Evolutionary conservation across 2,888 invertebrate genomes (phyloP).

Genomic region (Ditylenchus weischeri): DNA sequence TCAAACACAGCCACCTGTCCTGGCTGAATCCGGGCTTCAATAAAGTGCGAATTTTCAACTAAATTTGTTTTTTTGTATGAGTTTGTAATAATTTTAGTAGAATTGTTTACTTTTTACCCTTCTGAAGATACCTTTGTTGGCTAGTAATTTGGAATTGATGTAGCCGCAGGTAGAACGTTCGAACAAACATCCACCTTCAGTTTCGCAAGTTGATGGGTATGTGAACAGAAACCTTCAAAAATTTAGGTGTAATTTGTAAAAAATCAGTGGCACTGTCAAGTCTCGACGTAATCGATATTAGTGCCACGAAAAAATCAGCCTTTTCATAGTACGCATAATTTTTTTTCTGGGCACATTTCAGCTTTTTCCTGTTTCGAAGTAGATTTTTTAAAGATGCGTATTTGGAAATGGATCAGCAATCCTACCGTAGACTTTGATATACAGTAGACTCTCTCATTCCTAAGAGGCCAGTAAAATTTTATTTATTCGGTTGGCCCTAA

Average conservation of each 20-base stretch:
- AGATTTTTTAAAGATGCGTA: too few species aligned
- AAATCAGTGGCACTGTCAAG: too few species aligned
- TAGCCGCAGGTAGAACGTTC: constrained; percentile 26
- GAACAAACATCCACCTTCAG: constrained; percentile 29
- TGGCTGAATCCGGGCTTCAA: constrained; percentile 40
- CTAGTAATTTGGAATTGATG: constrained; percentile 18
- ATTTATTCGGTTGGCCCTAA: too few species aligned
- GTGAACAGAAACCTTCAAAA: too few species aligned
- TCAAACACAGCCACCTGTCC: constrained; percentile 45
- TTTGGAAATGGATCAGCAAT: too few species aligned
- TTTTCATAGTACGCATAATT: too few species aligned
- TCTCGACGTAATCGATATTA: too few species aligned
- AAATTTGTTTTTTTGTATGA: constrained; percentile 5
- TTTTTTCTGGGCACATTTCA: not conserved
- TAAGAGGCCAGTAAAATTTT: too few species aligned
- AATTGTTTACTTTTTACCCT: constrained; percentile 16
- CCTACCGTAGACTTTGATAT: too few species aligned
- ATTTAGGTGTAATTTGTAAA: too few species aligned
- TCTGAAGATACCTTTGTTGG: constrained; percentile 27
- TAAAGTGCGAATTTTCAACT: constrained; percentile 44
- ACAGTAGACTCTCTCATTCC: too few species aligned
- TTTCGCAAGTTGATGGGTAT: constrained; percentile 7
- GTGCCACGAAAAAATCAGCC: too few species aligned
- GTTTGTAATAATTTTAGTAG: not conserved
- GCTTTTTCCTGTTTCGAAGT: not conserved